Base-by-base conservation (phyloP, 2,113 vertebrate species). In the Tyrannus savana region DNA sequence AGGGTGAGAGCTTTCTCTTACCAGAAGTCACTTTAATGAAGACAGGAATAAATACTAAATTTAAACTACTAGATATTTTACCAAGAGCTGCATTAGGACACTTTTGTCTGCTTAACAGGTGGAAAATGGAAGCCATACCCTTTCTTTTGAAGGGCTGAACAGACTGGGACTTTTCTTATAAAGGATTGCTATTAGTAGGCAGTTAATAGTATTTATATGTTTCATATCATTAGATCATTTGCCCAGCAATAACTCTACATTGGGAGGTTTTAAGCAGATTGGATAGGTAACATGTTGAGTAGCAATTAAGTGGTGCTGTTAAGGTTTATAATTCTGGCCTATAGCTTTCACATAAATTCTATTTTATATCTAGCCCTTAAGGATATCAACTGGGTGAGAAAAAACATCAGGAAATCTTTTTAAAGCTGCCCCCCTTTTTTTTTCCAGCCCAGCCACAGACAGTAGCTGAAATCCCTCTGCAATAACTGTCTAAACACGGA, bases 401-500 rank as follows among this genome's bases (percentile, higher is more conserved):
- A 72, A 71, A 68, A 31, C 3, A 66, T 10, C 9, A 76, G 41
- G 58, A 89, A 69, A 53, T 19, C 12, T 58, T 62, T 73, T 55
- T 47, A 4, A 67, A 71, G 2, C 0, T 2, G 10, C 10, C 3
- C 3, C 47, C 19, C 4, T 0, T n/a, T 7, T 30, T n/a, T 22
- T 46, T 21, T 11, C 19, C 33, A 94, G 37, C 5, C 55, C 33
- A 62, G 81, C 35, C 41, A 82, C 33, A 87, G 66, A 82, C 25
- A 82, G 37, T 33, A 94, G 35, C 25, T 91, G 55, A 95, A 96
- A 94, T 95, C 87, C 87, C 93, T 80, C 16, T 71, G 63, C 72
- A 93, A 63, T 80, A 91, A 80, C 74, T 90, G 72, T 73, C 87
- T 94, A 94, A 96, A 94, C 42, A 88, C 15, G 28, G 55, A 77